phyloP scores from a whole-genome alignment of 2,797 vertebrate genomes.

The Melanogrammus aeglefinus region DNA sequence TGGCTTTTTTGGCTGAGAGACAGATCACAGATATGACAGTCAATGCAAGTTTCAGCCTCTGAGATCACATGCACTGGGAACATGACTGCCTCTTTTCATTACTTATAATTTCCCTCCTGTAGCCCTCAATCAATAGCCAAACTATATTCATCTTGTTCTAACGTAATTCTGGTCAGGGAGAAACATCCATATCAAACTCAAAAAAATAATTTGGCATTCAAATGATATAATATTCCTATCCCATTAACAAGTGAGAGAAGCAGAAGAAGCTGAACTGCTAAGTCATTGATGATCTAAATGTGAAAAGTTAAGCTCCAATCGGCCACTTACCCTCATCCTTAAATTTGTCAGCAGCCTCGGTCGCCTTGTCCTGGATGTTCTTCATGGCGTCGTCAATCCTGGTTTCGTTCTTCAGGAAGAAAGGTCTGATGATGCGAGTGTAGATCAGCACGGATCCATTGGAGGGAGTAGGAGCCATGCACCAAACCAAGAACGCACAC shows the following conservation, averaged over 20 bases:
- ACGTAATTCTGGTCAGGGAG: neutral
- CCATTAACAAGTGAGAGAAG: neutral
- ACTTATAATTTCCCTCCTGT: neutral
- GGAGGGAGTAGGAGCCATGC: slow-evolving; percentile 88
- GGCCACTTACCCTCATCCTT: slow-evolving; percentile 83
- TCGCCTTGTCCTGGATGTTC: slow-evolving; percentile 89
- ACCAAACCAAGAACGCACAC: slow-evolving; percentile 94
- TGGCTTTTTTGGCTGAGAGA: slow-evolving; percentile 86
- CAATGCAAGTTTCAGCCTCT: neutral
- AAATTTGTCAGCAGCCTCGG: slow-evolving; percentile 87
- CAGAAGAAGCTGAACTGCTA: neutral
- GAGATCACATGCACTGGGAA: neutral
- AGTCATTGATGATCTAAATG: neutral
- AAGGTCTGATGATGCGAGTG: slow-evolving; percentile 83
- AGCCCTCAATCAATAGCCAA: neutral
- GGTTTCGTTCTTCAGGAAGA: slow-evolving; percentile 88
- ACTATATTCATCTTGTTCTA: neutral
- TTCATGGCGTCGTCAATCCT: slow-evolving; percentile 82
- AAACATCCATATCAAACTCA: neutral
- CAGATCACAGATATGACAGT: slow-evolving; percentile 13
- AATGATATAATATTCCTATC: neutral
- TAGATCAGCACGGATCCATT: slow-evolving; percentile 90
- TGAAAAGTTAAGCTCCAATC: neutral
- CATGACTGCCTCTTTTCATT: neutral
- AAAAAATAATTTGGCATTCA: neutral